Percentiles rank a stretch among this genome's conserved stretches.
These are phyloP conservation scores for Carcharodon carcharias DNA, from an alignment of 2,797 vertebrate genomes.

Conservation along the genomic window DNA sequence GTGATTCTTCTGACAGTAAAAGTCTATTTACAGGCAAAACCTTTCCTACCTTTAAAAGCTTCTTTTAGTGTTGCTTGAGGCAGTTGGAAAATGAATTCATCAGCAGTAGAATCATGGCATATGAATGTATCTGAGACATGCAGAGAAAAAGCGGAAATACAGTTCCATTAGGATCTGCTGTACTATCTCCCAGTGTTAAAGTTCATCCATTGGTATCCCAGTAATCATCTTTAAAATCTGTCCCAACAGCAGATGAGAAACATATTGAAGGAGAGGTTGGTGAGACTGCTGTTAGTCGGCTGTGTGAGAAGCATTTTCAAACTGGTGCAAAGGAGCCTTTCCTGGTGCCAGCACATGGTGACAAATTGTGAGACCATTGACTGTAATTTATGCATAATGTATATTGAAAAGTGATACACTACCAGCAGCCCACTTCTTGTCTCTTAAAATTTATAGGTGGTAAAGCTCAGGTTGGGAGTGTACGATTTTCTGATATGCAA, in stretches of 20 bases:
- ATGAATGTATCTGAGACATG: neutral
- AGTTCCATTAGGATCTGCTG: neutral
- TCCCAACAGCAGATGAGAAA: neutral
- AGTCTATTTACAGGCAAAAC: neutral
- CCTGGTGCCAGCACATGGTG: neutral
- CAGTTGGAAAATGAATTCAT: conserved; percentile 24
- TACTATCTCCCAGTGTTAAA: neutral
- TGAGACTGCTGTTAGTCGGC: neutral
- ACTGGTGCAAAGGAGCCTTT: neutral
- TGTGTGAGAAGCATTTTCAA: neutral
- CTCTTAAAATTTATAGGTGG: neutral
- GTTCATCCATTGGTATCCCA: neutral
- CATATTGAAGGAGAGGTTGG: neutral
- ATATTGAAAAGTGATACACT: neutral
- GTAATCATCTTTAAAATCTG: neutral
- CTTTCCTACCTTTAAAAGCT: neutral
- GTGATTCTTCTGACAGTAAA: neutral
- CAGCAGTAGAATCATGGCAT: neutral
- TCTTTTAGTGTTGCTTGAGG: neutral
- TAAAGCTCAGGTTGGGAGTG: neutral
- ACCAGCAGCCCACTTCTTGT: neutral
- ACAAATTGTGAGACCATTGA: neutral
- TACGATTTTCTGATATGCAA: neutral
- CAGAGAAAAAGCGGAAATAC: neutral
- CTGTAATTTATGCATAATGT: neutral